Base-by-base conservation (phyloP, 2,888 invertebrate genomes). In the Clistopyga incitator region DNA sequence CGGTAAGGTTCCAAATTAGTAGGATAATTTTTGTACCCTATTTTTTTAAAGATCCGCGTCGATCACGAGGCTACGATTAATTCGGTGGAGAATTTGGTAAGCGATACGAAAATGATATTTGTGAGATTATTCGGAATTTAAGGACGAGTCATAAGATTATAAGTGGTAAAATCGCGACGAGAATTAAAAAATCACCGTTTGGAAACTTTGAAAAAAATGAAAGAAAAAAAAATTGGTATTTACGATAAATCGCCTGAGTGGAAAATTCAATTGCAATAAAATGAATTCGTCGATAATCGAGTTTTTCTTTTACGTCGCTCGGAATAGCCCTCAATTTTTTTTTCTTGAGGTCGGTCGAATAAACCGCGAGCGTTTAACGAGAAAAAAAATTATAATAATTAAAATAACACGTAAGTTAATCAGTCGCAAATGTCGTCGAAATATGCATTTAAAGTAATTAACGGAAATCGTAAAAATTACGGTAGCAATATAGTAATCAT, bases 1-100 rank as follows among this genome's bases (percentile, higher is more conserved):
- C 86, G 89, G 87, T 91, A 92, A 91, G 91, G 81, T 87, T 90
- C 84, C 86, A 89, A 91, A 90, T 89, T 91, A 90, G 90, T 89
- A 90, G 88, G 85, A 92, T 92, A 92, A 93, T 93, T 93, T 92
- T 93, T 93, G 89, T 93, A 93, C 92, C 92, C 92, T 93, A 93
- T 93, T 93, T 93, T 93, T 93, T 93, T 92, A 93, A 90, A 75
- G 84, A 89, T 87, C 82, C 86, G 88, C 87, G 88, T 88, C 86
- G 87, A 76, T 80, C 79, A 79, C 64, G 59, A 81, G 54, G 50
- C 61, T 64, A 79, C 78, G 70, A 86, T 84, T 8, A 85, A 89
- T 89, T 86, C 87, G 25, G 80, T 81, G 65, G 29, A 61, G 79
- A 81, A 84, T 84, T 56, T 85, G 80, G 65, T 76, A 70, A 84